Percentiles rank a stretch among this genome's conserved stretches.
phyloP scores from a whole-genome alignment of 2,113 vertebrate species.

The Phyllostomus hastatus region DNA sequence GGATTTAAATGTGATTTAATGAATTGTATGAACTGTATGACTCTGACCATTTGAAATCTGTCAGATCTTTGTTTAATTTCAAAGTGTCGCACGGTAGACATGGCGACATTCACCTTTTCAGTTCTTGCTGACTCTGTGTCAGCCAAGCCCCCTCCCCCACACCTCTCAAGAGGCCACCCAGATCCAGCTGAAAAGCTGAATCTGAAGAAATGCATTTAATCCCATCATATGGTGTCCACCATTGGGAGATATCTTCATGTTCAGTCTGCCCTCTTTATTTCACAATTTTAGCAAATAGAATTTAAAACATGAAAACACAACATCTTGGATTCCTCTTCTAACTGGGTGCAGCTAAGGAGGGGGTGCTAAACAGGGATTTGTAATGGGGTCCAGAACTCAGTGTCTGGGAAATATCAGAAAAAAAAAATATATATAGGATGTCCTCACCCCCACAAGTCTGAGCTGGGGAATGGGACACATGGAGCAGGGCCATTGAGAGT shows the following conservation, averaged over 20 bases:
- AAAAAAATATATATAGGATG: no score
- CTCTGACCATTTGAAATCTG: constrained; percentile 14
- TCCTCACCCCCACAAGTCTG: no score
- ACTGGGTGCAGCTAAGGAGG: no score
- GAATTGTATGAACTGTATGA: background rate
- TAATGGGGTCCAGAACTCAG: no score
- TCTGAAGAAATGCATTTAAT: constrained; percentile 45
- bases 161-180: background rate
- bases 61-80: background rate
- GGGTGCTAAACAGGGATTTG: no score
- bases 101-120: constrained; percentile 14
- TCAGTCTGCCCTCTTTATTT: background rate
- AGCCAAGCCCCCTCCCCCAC: background rate
- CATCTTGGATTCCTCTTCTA: background rate
- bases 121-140: background rate
- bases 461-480: no score
- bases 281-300: background rate
- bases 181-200: constrained; percentile 42
- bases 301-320: background rate
- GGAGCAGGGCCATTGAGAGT: no score
- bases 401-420: no score
- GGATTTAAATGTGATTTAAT: background rate
- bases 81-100: background rate
- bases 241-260: background rate
- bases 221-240: background rate